These are phyloP conservation scores for Charadrius vociferus DNA, from an alignment of 2,113 vertebrate species.

Conservation along the genomic window DNA sequence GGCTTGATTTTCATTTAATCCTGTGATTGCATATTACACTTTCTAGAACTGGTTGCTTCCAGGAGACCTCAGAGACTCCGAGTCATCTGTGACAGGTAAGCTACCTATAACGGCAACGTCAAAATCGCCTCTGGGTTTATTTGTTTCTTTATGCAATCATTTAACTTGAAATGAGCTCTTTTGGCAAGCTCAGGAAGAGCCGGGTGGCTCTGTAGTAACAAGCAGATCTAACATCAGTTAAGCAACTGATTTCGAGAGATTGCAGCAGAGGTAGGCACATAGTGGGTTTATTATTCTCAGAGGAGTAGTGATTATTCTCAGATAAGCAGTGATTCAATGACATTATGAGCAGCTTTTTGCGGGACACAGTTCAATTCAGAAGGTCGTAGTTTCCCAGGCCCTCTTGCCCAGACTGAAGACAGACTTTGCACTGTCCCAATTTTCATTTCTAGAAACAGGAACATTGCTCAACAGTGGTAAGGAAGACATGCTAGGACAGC, in stretches of 20 bases:
- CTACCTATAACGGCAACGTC: neutral
- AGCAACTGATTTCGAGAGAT: constrained; percentile 52
- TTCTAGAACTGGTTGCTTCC: constrained; percentile 77
- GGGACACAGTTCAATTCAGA: constrained; percentile 1
- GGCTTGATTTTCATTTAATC: constrained; percentile 52
- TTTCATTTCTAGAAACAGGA: constrained; percentile 70
- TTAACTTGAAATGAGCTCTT: constrained; percentile 68
- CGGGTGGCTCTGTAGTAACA: neutral
- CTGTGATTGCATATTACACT: constrained; percentile 36
- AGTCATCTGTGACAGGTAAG: constrained; percentile 87
- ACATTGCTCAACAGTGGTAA: constrained; percentile 62
- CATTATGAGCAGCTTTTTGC: constrained; percentile 45
- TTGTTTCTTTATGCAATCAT: constrained; percentile 65
- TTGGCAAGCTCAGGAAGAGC: constrained; percentile 24
- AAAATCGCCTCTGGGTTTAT: constrained; percentile 36
- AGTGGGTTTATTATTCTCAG: constrained; percentile 72
- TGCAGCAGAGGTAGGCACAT: constrained; percentile 37
- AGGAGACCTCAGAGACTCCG: constrained; percentile 76
- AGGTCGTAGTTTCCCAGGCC: constrained; percentile 66
- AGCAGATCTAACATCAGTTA: constrained; percentile 29
- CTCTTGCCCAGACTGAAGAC: constrained; percentile 37
- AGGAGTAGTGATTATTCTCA: constrained; percentile 61
- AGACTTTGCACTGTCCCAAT: constrained; percentile 28
- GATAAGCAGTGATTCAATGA: constrained; percentile 49
- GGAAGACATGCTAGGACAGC: constrained; percentile 23